Conservation (phyloP, 2,113 vertebrate species). For the Anser cygnoides region DNA sequence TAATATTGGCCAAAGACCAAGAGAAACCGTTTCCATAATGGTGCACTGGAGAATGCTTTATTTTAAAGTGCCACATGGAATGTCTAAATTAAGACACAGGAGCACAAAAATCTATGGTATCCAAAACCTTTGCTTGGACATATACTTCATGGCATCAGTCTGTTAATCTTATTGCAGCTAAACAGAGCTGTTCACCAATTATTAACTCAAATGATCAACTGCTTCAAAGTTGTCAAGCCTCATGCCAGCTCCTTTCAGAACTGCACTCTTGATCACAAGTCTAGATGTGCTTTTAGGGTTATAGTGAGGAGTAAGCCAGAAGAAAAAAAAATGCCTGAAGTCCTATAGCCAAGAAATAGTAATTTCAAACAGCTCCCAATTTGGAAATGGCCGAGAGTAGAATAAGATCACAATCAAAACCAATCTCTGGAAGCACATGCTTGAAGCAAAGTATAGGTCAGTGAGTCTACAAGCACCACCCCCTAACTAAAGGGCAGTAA, state of each 20-base stretch:
- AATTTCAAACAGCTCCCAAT: background rate
- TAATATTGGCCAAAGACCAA: slow-evolving; percentile 14
- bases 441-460: background rate
- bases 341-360: background rate
- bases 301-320: background rate
- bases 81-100: background rate
- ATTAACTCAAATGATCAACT: background rate
- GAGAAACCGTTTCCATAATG: background rate
- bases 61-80: background rate
- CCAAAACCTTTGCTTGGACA: background rate
- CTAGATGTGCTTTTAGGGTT: background rate
- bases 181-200: background rate
- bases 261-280: background rate
- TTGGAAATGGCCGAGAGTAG: background rate
- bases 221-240: background rate
- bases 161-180: background rate
- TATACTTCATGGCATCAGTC: background rate
- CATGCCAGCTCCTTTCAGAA: background rate
- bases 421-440: background rate
- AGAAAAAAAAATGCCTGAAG: background rate
- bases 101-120: background rate
- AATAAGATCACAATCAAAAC: background rate
- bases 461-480: background rate
- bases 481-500: background rate
- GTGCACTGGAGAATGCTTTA: background rate